Base-by-base conservation (phyloP, 2,113 vertebrate species). In the Perognathus longimembris region DNA sequence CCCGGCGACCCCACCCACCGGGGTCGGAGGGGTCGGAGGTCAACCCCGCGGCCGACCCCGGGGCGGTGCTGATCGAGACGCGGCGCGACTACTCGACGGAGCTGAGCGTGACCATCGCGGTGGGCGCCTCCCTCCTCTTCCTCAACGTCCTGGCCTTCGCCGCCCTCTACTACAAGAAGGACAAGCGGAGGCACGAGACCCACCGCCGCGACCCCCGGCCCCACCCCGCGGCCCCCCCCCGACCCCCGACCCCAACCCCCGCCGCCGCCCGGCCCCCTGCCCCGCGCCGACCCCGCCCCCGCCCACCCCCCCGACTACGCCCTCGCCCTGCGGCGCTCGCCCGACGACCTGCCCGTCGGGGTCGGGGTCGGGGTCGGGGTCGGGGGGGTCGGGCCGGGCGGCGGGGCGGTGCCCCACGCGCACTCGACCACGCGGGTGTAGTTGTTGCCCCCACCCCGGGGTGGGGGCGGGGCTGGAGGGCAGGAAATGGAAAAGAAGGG, bases 81-180 rank as follows among this genome's bases (percentile, higher is more conserved):
- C 99, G 98, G 64, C 94, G 99, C 28, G 99, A 99, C 95, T 99
- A 99, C 85, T 99, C 99, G 42, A 99, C 99, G 0, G 99, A 99
- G 91, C 97, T 99, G 54, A 99, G 99, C 0, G 99, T 99, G 93
- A 99, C 99, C 85, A 99, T 99, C 10, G 99, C 99, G 0, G 99
- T 99, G 24, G 99, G 99, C 0, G 99, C 99, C 0, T 99, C 99
- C 0, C 96, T 99, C 18, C 98, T 99, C 1, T 99, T 99, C 95
- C 98, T 99, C 8, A 99, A 99, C 97, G 99, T 99, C 96, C 95
- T 99, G n/a, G n/a, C n/a, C n/a, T n/a, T n/a, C n/a, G n/a, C n/a
- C n/a, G n/a, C n/a, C n/a, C n/a, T n/a, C n/a, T 99, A 99, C 97
- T 99, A 99, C 97, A 99, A 99, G 97, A 99, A 99, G 92, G 99